A percentile compares a stretch with the other conserved stretches of the same genome.
Conservation (phyloP, 1,140 invertebrate species). For the Plectrocnemia conspersa region DNA sequence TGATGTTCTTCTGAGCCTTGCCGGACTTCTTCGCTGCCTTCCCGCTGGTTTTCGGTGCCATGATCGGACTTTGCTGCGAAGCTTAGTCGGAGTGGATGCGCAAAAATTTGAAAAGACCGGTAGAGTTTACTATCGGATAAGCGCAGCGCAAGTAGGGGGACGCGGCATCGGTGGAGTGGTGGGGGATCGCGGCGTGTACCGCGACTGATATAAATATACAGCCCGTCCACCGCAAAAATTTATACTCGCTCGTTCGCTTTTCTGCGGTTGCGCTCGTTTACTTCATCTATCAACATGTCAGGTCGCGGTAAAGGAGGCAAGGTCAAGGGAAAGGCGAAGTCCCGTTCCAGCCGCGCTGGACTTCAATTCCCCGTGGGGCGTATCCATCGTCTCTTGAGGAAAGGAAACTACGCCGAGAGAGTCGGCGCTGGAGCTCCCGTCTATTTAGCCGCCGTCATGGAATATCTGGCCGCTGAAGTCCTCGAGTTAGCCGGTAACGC, state of each 20-base stretch:
- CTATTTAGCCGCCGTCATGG: slow-evolving; percentile 59
- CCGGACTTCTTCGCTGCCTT: slow-evolving; percentile 53
- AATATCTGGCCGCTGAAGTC: slow-evolving; percentile 62
- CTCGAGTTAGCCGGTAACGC: slow-evolving; percentile 62
- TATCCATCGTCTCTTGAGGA: slow-evolving; percentile 64
- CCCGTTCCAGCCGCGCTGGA: slow-evolving; percentile 60
- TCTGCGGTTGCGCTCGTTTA: no score
- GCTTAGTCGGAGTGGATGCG: background rate
- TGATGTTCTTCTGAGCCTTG: slow-evolving; percentile 54
- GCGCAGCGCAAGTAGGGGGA: background rate
- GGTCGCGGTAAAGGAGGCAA: slow-evolving; percentile 60
- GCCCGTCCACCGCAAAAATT: no score
- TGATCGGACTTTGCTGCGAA: background rate
- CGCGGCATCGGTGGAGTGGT: background rate
- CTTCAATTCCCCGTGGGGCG: slow-evolving; percentile 68
- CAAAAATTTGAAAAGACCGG: background rate
- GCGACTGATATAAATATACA: no score
- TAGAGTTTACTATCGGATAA: no score
- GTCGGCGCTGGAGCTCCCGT: slow-evolving; percentile 66
- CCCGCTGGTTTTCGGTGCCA: slow-evolving; percentile 51
- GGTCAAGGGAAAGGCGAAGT: slow-evolving; percentile 58
- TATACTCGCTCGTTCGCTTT: no score
- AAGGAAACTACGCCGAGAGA: slow-evolving; percentile 68
- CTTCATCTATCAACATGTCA: slow-evolving; percentile 45
- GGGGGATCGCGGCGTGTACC: background rate